Conservation (phyloP, 2,797 vertebrate genomes). For the Lagocephalus sceleratus region DNA sequence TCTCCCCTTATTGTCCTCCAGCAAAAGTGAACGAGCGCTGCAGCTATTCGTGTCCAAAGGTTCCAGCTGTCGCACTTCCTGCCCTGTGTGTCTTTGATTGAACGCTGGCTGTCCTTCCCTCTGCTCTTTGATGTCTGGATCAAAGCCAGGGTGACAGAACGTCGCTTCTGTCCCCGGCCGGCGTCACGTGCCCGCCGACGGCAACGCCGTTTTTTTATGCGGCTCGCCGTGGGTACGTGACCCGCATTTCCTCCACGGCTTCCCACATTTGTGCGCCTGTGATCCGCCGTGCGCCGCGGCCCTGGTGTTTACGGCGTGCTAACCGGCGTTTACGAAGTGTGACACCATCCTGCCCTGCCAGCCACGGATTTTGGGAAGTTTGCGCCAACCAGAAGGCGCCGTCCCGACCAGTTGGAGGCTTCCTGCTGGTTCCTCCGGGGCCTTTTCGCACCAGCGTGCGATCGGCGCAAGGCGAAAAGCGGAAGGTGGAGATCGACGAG, state of each 20-base stretch:
- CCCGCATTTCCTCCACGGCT: not conserved
- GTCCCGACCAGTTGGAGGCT: not conserved
- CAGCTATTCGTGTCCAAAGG: not conserved
- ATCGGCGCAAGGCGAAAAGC: too few relatives aligned
- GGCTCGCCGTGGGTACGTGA: not conserved
- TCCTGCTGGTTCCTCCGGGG: not conserved
- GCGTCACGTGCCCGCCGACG: not conserved
- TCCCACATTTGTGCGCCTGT: not conserved
- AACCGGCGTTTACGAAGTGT: conserved; percentile 29
- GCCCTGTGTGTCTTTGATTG: not conserved
- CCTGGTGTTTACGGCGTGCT: conserved; percentile 31
- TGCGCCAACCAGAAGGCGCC: conserved; percentile 10
- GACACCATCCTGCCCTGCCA: conserved; percentile 11
- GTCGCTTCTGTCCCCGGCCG: not conserved
- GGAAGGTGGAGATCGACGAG: too few relatives aligned
- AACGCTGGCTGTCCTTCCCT: not conserved
- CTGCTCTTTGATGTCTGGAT: too few relatives aligned
- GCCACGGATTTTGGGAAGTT: not conserved
- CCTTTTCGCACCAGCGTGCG: too few relatives aligned
- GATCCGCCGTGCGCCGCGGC: conserved; percentile 2
- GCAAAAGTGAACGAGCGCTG: too few relatives aligned
- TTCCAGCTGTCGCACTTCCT: not conserved
- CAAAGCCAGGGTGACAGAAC: not conserved
- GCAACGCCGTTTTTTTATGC: not conserved
- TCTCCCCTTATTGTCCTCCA: not conserved